Percentiles rank a stretch among this genome's conserved stretches.
Conservation (phyloP, 2,797 vertebrate genomes). For the Psittacula echo region DNA sequence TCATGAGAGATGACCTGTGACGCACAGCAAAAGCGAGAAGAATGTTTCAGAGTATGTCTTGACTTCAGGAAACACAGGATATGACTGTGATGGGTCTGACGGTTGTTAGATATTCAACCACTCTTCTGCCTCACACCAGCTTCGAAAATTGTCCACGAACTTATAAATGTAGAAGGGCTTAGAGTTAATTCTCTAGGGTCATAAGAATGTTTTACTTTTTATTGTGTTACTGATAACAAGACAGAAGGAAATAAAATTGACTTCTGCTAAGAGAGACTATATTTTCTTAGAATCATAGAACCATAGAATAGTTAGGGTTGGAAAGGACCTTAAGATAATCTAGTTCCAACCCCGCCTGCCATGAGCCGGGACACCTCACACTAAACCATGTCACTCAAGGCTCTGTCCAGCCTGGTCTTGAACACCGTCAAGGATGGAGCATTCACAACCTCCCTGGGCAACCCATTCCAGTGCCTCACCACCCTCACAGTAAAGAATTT, state of each 20-base stretch:
- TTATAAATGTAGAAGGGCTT: neutral
- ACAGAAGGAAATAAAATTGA: neutral
- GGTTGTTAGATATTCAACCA: neutral
- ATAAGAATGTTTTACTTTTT: neutral
- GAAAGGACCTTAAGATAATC: too few species aligned
- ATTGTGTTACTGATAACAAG: neutral
- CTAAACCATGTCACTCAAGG: too few species aligned
- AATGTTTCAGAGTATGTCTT: neutral
- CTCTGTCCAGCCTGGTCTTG: too few species aligned
- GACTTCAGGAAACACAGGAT: neutral
- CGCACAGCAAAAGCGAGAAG: rapidly evolving
- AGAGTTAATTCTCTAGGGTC: neutral
- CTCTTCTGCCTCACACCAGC: neutral
- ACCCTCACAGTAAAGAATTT: too few species aligned
- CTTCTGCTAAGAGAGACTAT: neutral
- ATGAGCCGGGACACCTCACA: too few species aligned
- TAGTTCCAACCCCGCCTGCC: too few species aligned
- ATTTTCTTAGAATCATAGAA: too few species aligned
- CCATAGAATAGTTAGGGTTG: too few species aligned
- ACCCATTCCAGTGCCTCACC: too few species aligned
- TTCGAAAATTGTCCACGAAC: too few species aligned
- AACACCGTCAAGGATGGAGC: too few species aligned
- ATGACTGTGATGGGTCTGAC: neutral
- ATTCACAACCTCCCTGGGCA: too few species aligned
- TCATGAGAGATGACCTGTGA: neutral